phyloP scores from a whole-genome alignment of 2,888 invertebrate genomes.

The Rhaphigaster nebulosa region DNA sequence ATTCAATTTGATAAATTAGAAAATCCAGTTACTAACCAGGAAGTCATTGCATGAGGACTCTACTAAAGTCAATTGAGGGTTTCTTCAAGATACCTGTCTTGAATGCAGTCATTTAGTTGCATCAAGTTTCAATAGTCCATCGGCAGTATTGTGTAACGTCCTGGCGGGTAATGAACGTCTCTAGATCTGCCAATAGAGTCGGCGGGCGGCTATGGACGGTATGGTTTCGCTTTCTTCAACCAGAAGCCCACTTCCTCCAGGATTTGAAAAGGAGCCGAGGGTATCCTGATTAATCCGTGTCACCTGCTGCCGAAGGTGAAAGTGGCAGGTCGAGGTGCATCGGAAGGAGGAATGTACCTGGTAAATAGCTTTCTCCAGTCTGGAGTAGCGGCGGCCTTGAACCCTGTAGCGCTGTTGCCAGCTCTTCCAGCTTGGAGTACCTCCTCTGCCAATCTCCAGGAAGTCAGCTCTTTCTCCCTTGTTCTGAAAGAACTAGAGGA shows the following conservation, averaged over 20 bases:
- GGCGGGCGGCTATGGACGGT: neutral
- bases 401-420: conserved; percentile 51
- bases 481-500: neutral
- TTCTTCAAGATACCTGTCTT: neutral
- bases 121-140: neutral
- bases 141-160: neutral
- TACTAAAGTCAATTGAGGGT: neutral
- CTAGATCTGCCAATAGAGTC: neutral
- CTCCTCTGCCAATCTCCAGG: conserved; percentile 45
- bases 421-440: conserved; percentile 6
- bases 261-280: conserved; percentile 3
- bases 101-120: neutral
- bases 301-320: conserved; percentile 47
- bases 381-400: conserved; percentile 53
- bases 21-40: neutral
- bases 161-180: neutral
- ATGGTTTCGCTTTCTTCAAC: neutral
- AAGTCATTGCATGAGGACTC: neutral
- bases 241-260: neutral
- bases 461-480: conserved; percentile 19
- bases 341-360: conserved; percentile 49
- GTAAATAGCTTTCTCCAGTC: conserved; percentile 59
- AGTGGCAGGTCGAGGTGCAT: conserved; percentile 42
- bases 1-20: neutral
- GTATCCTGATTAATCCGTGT: conserved; percentile 34